Evolutionary conservation across 2,888 invertebrate genomes (phyloP).

Genomic region (Odontomyia ornata): DNA sequence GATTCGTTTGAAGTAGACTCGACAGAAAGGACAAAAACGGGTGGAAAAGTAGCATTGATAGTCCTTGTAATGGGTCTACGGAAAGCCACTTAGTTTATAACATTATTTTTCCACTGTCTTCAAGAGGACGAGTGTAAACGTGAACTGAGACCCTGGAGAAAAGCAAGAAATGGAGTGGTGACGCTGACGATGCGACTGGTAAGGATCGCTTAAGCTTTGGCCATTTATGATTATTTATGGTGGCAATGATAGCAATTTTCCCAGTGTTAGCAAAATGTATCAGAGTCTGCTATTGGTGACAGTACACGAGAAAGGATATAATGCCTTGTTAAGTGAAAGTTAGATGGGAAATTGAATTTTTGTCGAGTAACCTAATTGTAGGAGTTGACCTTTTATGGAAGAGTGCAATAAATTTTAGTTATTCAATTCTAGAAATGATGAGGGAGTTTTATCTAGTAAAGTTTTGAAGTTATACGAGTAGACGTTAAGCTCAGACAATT

Average conservation of each 20-base stretch:
- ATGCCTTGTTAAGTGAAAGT: slow-evolving; percentile 4
- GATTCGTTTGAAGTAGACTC: not conserved
- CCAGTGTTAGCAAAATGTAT: not conserved
- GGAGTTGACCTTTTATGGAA: too few species aligned
- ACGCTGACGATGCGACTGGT: not conserved
- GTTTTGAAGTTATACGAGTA: too few species aligned
- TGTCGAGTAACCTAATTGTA: not conserved
- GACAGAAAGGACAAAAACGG: not conserved
- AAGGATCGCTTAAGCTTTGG: slow-evolving; percentile 15
- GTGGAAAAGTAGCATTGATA: not conserved
- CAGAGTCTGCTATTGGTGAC: not conserved
- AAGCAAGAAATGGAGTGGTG: not conserved
- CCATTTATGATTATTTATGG: slow-evolving; percentile 33
- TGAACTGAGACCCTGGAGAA: not conserved
- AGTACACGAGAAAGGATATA: not conserved
- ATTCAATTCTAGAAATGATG: too few species aligned
- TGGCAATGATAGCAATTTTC: slow-evolving; percentile 11
- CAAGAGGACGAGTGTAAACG: not conserved
- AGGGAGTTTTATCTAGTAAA: too few species aligned
- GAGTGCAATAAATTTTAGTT: too few species aligned
- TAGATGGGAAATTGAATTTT: not conserved
- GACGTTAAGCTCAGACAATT: too few species aligned
- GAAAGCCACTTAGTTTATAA: slow-evolving; percentile 34
- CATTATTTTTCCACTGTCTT: slow-evolving; percentile 13
- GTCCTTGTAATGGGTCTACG: slow-evolving; percentile 24